Base-by-base conservation (phyloP, 2,113 vertebrate genomes). In the Acanthochromis polyacanthus region DNA sequence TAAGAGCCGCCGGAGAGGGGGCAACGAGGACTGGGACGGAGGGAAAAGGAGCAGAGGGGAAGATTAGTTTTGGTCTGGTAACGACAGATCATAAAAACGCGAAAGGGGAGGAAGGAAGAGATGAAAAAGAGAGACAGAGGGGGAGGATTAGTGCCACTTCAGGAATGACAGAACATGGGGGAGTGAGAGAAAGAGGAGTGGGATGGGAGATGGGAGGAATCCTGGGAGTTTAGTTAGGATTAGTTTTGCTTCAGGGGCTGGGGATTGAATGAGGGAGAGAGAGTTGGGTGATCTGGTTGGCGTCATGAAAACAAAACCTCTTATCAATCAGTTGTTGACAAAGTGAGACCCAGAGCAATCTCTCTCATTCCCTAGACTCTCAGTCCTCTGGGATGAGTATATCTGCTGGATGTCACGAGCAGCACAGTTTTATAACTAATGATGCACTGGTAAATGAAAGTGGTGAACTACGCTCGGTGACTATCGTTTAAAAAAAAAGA, bases 41-140 rank as follows among this genome's bases (percentile, higher is more conserved):
- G 28, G 59, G 52, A 57, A 50, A 8, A 58, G 28, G 5, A 8
- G n/a, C 32, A 11, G 46, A 58, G 45, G 50, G 63, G 61, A 30
- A 84, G 94, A 95, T 94, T 94, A 93, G 93, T 93, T 92, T 92
- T 93, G 94, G 93, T 93, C 93, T 32, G 83, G 92, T 93, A 92
- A 92, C 82, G 87, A 92, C 91, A 91, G 91, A 94, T 93, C 91
- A 92, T 93, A 92, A 93, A 93, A 93, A 93, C 76, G 86, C 75
- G 63, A 82, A 36, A 91, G 86, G 86, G 87, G 81, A 88, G 82
- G 81, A 91, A 90, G 85, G 87, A 81, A 72, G 78, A 91, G 90
- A 91, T 89, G 88, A 91, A 92, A 91, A 90, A 86, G 72, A 82
- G 88, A 85, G 75, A 63, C n/a, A 75, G 83, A 69, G 62, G 71